A percentile compares a stretch with the other conserved stretches of the same genome.
Conservation (phyloP, 2,888 invertebrate species). For the Lasioglossum calceatum region DNA sequence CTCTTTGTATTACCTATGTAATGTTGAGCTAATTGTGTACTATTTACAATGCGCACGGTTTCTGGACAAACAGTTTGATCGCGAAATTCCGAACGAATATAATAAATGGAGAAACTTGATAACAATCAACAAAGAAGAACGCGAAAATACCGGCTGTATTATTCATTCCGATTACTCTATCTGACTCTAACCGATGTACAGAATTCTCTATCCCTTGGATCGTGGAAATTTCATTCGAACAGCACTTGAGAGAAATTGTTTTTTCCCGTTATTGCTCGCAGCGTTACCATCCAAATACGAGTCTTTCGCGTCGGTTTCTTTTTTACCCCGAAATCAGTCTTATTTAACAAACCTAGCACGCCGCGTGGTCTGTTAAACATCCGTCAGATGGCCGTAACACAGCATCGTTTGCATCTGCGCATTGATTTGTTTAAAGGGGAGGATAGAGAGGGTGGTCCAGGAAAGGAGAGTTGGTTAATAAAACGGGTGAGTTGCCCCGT, state of each 20-base stretch:
- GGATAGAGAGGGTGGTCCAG: not conserved
- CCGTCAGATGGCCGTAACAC: not conserved
- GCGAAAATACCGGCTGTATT: no score
- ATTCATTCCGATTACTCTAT: no score
- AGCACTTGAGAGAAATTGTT: no score
- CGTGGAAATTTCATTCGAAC: no score
- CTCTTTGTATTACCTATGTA: not conserved
- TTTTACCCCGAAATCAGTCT: not conserved
- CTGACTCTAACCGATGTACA: no score
- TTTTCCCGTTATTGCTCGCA: not conserved
- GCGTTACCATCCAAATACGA: not conserved
- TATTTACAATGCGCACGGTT: not conserved
- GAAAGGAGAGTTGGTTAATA: slow-evolving; percentile 45
- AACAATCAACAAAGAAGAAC: no score
- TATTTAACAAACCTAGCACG: not conserved
- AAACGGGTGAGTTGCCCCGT: slow-evolving; percentile 30
- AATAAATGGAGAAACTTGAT: no score
- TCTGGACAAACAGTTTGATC: not conserved
- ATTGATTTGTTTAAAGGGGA: slow-evolving; percentile 41
- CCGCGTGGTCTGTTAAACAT: not conserved
- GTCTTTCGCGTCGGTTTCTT: not conserved
- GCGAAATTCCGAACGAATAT: no score
- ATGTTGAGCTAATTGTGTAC: not conserved
- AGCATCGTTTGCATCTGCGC: slow-evolving; percentile 9
- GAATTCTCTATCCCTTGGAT: no score